These are phyloP conservation scores for Agrochola macilenta DNA, from an alignment of 2,888 invertebrate species.

Conservation along the genomic window DNA sequence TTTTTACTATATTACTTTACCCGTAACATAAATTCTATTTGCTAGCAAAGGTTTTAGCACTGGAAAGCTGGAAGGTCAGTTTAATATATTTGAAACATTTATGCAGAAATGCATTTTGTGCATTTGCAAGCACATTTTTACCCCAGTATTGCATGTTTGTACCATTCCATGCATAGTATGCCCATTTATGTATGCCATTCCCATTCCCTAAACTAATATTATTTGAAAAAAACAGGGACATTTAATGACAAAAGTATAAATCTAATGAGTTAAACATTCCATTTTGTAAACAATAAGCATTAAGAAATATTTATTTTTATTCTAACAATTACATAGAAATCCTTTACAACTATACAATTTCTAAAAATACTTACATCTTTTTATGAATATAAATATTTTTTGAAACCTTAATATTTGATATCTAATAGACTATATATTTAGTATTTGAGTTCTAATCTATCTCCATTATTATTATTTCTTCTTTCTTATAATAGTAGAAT, in stretches of 20 bases:
- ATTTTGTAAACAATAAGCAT: conserved; percentile 11
- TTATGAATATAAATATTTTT: neutral
- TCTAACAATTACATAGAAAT: conserved; percentile 10
- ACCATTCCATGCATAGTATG: conserved; percentile 48
- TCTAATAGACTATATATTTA: conserved; percentile 10
- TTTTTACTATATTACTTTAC: neutral
- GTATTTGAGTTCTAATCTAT: neutral
- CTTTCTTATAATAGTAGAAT: neutral
- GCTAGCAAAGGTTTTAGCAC: neutral
- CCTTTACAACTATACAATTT: conserved; percentile 14
- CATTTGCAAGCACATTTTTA: conserved; percentile 35
- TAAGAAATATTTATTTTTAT: neutral
- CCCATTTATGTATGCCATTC: conserved; percentile 28
- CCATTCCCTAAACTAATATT: conserved; percentile 28
- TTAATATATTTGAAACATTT: conserved; percentile 14
- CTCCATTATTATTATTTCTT: no score
- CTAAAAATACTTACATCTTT: neutral
- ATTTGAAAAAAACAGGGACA: neutral
- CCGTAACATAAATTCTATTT: neutral
- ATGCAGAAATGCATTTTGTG: conserved; percentile 28
- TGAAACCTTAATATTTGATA: neutral
- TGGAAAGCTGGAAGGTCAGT: conserved; percentile 13
- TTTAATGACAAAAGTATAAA: neutral
- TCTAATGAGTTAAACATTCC: neutral
- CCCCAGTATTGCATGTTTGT: conserved; percentile 49